Evolutionary conservation across 1,140 invertebrate genomes (phyloP), one percentile per base, ranked within the genome.

Genomic region (Vanessa atalanta): DNA sequence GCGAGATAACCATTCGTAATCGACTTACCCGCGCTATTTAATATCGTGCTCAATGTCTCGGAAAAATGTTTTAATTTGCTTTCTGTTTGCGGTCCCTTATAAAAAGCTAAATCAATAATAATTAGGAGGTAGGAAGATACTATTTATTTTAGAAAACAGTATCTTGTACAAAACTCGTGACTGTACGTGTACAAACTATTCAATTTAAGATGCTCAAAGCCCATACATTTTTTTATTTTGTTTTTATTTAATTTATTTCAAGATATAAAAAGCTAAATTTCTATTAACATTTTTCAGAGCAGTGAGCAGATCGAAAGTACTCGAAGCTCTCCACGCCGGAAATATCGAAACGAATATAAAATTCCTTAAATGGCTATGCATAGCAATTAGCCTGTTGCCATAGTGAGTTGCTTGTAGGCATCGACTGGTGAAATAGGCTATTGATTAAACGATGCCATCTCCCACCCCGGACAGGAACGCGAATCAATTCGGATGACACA

Each of bases 21-120:
- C 84, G 82, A 88, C 80, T 89, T 83, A 83, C 79, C 74, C 83
- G 78, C 77, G 79, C 80, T 77, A 86, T 89, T 88, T 88, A 87
- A 88, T 87, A 88, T 85, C 65, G 79, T 73, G 82, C 82, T 85
- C 83, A 81, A 83, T 86, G 83, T 82, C 73, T 79, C 79, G 73
- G 77, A 77, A 83, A 87, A 83, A 88, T 85, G 82, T 85, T 89
- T 88, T 86, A 81, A 86, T 84, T 84, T 82, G 65, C 74, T 79
- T 82, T 74, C 48, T 75, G 66, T 64, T 53, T 67, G 37, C 23
- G 16, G 20, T 53, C 23, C 47, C 15, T 48, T 50, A 15, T 20
- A 16, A 69, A 20, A 69, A 48, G 37, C 55, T 48, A 6, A 15
- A 43, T 61, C 13, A 14, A 11, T 66, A 23, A 47, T 15, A 26